Conservation (phyloP, 2,797 vertebrate species). For the Apodemus agrarius region DNA sequence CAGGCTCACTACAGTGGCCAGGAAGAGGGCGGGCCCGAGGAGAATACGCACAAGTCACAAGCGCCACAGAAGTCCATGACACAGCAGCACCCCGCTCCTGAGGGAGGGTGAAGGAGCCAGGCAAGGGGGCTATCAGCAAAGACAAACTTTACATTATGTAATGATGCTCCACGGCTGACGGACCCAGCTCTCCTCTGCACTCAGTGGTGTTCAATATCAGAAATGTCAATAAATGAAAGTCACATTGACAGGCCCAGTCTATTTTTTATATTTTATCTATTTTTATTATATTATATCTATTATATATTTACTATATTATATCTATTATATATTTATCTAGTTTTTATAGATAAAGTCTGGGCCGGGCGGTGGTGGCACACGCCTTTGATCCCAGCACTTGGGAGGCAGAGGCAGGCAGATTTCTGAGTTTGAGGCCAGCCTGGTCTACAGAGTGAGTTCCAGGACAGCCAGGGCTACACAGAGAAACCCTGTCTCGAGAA, state of each 20-base stretch:
- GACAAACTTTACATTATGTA: constrained; percentile 24
- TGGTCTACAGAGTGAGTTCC: no score
- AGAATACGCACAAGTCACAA: not conserved
- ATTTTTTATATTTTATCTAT: no score
- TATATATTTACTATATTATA: no score
- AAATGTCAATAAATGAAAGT: constrained; percentile 54
- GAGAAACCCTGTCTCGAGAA: no score
- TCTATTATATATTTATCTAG: no score
- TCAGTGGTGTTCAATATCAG: not conserved
- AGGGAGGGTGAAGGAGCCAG: not conserved
- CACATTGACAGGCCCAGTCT: constrained; percentile 28
- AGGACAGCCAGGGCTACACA: no score
- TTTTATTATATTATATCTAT: no score
- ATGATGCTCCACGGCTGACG: not conserved
- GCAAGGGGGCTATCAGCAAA: not conserved
- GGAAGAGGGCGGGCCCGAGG: not conserved
- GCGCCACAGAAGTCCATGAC: not conserved
- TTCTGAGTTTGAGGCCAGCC: no score
- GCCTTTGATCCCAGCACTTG: no score
- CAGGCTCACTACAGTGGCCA: constrained; percentile 4
- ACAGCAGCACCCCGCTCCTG: not conserved
- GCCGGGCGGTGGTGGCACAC: no score
- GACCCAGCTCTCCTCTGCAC: constrained; percentile 1
- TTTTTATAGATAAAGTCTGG: constrained; percentile 16
- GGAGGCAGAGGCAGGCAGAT: no score